phyloP scores from a whole-genome alignment of 2,888 invertebrate genomes.

The Erebia palarica region DNA sequence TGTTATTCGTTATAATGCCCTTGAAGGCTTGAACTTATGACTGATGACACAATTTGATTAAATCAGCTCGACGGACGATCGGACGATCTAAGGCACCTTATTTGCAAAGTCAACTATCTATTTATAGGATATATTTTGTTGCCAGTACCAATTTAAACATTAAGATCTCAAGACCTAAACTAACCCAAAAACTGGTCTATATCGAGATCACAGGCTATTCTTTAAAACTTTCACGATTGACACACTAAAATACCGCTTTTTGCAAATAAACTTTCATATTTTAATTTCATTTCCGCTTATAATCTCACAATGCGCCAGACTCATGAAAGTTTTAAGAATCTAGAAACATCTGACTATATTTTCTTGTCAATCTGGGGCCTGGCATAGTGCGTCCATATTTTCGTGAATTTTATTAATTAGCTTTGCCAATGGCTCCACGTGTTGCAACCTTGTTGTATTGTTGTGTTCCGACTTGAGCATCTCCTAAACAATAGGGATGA shows the following conservation, averaged over 20 bases:
- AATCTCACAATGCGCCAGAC: neutral
- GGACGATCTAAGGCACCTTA: neutral
- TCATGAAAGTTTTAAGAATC: neutral
- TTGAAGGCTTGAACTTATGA: neutral
- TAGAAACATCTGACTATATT: neutral
- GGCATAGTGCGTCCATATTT: too few relatives aligned
- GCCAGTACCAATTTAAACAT: neutral
- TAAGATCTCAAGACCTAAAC: neutral
- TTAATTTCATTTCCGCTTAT: conserved; percentile 19
- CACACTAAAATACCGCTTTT: conserved; percentile 8
- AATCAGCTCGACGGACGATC: too few relatives aligned
- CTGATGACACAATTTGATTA: neutral
- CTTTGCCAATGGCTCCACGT: too few relatives aligned
- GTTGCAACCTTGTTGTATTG: too few relatives aligned
- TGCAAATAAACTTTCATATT: conserved; percentile 10
- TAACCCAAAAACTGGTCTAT: neutral
- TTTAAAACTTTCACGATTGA: conserved; percentile 11
- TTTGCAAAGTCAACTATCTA: too few relatives aligned
- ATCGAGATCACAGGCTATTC: conserved; percentile 1
- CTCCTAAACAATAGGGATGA: too few relatives aligned
- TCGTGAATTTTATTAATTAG: too few relatives aligned
- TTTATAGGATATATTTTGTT: neutral
- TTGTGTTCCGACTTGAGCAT: too few relatives aligned
- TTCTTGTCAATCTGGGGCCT: neutral
- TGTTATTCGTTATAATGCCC: too few relatives aligned